These are phyloP conservation scores for Meta bourneti DNA, from an alignment of 2,888 invertebrate genomes.

Conservation along the genomic window DNA sequence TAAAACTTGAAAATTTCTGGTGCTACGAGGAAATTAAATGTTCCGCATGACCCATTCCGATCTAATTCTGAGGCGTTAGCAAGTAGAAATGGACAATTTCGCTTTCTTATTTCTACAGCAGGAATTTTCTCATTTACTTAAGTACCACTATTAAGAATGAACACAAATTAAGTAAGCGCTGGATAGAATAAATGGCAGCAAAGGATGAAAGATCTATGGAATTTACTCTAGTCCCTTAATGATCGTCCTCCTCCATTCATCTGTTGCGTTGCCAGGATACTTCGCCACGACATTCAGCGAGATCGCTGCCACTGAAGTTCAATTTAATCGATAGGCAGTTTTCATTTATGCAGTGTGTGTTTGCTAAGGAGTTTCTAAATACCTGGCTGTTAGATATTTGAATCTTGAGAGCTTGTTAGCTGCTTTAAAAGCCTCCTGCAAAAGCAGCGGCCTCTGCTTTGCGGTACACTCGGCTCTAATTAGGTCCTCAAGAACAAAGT, in stretches of 20 bases:
- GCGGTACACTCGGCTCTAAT: too few species aligned
- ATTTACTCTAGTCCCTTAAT: constrained; percentile 32
- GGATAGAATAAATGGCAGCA: background rate
- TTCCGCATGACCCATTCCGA: background rate
- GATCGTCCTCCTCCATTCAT: constrained; percentile 25
- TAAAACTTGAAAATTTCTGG: background rate
- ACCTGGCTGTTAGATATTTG: too few species aligned
- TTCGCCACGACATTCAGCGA: constrained; percentile 10
- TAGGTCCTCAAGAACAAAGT: too few species aligned
- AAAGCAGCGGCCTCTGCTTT: too few species aligned
- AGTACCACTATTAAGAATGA: background rate
- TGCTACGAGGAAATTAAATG: background rate
- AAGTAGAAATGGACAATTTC: background rate
- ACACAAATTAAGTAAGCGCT: background rate
- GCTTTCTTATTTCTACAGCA: background rate
- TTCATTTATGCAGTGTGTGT: background rate
- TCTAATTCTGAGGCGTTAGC: background rate
- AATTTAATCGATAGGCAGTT: constrained; percentile 42
- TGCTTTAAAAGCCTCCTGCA: too few species aligned
- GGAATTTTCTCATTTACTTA: constrained; percentile 42
- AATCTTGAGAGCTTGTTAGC: too few species aligned
- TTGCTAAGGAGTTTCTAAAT: too few species aligned
- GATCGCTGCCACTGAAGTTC: background rate
- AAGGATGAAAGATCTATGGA: constrained; percentile 33
- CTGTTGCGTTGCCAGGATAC: constrained; percentile 8